A percentile compares a stretch with the other conserved stretches of the same genome.
Conservation (phyloP, 2,113 vertebrate species). For the Phyllostomus hastatus region DNA sequence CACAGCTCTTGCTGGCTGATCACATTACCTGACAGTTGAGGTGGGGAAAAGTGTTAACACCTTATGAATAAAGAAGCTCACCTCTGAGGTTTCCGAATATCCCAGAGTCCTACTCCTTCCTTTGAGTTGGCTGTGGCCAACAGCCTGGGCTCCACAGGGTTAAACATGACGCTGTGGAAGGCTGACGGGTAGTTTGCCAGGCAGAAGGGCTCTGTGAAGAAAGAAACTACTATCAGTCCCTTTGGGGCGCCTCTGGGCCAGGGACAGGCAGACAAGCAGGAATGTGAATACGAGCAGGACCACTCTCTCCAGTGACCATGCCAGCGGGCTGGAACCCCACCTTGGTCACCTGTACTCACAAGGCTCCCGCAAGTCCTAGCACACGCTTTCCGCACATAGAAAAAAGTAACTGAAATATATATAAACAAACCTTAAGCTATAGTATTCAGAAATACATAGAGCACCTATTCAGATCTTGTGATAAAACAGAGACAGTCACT, state of each 20-base stretch:
- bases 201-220: slow-evolving; percentile 94
- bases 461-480: neutral
- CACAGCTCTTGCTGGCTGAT: neutral
- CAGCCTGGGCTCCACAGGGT: slow-evolving; percentile 95
- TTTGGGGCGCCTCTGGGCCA: neutral
- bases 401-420: neutral
- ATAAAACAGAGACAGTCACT: neutral
- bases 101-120: slow-evolving; percentile 98
- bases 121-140: slow-evolving; percentile 99
- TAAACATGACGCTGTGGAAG: slow-evolving; percentile 99
- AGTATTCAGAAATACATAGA: neutral
- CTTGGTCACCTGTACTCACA: neutral
- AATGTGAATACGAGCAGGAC: neutral
- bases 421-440: neutral
- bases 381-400: neutral
- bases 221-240: slow-evolving; percentile 29
- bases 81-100: slow-evolving; percentile 98
- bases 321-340: neutral
- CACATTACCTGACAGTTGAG: slow-evolving; percentile 12
- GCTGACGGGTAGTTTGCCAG: slow-evolving; percentile 98
- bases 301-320: neutral
- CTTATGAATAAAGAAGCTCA: slow-evolving; percentile 69
- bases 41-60: neutral
- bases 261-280: neutral
- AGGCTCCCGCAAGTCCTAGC: neutral